Evolutionary conservation across 1,140 invertebrate species (phyloP), one percentile per base, ranked within the genome.

Genomic region (Dermatophagoides farinae): DNA sequence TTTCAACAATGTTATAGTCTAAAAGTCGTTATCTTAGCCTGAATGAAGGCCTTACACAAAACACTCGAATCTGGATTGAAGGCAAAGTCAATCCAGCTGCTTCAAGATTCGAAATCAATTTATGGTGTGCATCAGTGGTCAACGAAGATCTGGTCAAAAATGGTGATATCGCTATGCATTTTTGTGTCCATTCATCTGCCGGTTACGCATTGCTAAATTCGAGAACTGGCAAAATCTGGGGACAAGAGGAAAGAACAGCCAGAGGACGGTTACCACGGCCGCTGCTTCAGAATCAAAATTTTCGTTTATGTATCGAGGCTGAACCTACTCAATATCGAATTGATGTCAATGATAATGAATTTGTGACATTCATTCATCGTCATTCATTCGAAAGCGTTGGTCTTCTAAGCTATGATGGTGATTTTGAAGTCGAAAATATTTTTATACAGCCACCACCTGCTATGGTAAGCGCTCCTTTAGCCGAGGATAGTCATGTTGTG

Each of bases 171-270:
- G 41, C 58, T 16, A 11, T 60, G 18, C 44, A 60, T 52, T 52
- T 60, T 60, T 37, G 16, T 49, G 58, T 60, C 12, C 47, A 37
- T 20, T 44, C 58, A 18, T 49, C 43, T 18, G 58, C 44, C 22
- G 58, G 58, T 20, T 60, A 60, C 20, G 43, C 58, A 2, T 16
- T 60, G 12, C 41, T 60, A 1, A 60, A 60, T 22, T 49, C 58
- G 14, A 16, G 58, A 38, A 47, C 44, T 1, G 44, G 44, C 14
- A 60, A 50, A 40, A 20, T 12, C 9, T 60, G 58, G 58, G 31
- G 31, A 18, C 10, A 47, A 39, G 58, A 60, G 38, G 58, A 60
- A 14, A 18, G 58, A 20, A 60, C 58, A 49, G 44, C 58, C 1
- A 22, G 58, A 12, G 58, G 58, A 37, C 16, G 58, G 31, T 25